Percentiles rank a stretch among this genome's conserved stretches.
These are phyloP conservation scores for Drosophila biarmipes DNA, from an alignment of 1,140 invertebrate species.

Conservation along the genomic window DNA sequence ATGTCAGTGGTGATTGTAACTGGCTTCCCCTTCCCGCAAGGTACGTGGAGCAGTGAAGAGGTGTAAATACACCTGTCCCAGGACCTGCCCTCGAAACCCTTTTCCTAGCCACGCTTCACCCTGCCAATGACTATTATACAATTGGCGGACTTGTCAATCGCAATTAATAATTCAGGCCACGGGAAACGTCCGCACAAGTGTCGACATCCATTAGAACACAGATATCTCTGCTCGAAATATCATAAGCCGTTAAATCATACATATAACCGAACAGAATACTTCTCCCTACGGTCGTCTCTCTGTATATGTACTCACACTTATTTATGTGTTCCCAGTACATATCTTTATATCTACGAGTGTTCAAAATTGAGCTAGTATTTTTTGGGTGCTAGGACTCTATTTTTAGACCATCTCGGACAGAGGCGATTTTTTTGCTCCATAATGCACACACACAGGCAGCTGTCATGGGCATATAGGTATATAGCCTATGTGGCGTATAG, in stretches of 20 bases:
- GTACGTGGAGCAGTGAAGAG: constrained; percentile 3
- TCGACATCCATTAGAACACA: constrained; percentile 44
- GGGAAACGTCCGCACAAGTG: constrained; percentile 22
- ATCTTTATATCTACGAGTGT: constrained; percentile 40
- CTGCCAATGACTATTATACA: constrained; percentile 35
- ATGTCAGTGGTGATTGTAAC: constrained; percentile 11
- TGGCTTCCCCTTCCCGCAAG: background rate
- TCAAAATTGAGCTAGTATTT: constrained; percentile 57
- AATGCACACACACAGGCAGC: constrained; percentile 42
- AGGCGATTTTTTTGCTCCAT: constrained; percentile 58
- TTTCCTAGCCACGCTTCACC: background rate
- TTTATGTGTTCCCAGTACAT: constrained; percentile 51
- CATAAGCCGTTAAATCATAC: constrained; percentile 35
- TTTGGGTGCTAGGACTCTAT: constrained; percentile 71
- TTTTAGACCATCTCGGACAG: constrained; percentile 67
- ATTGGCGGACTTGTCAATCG: constrained; percentile 27
- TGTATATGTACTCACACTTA: constrained; percentile 41
- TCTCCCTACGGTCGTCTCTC: constrained; percentile 33
- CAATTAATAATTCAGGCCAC: constrained; percentile 16
- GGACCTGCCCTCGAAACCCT: background rate
- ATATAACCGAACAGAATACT: constrained; percentile 36
- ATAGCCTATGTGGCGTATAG: constrained; percentile 29
- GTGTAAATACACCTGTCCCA: constrained; percentile 9
- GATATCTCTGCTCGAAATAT: constrained; percentile 38
- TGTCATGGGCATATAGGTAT: constrained; percentile 36